Evolutionary conservation across 2,888 invertebrate genomes (phyloP), one percentile per base, ranked within the genome.

Genomic region (Acholoe squamosa): DNA sequence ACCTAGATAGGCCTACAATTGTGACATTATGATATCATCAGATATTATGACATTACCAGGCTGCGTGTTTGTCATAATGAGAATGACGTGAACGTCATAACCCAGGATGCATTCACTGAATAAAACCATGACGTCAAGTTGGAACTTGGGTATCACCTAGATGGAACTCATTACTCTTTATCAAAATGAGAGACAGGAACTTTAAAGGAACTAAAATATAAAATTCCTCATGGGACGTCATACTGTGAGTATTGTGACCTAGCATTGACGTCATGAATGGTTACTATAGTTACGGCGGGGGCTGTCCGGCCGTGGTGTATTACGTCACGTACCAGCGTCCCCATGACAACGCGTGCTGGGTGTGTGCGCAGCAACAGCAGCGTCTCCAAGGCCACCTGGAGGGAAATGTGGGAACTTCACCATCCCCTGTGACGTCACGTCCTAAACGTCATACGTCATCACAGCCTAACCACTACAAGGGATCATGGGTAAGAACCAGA

Each of bases 261-360:
- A 28, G 25, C 12, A 22, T 25, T 71, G 31, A 71, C 31, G 71
- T 25, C 43, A 28, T 71, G 25, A 71, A 28, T 28, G 71, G 71
- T n/a, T 67, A 67, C 67, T 67, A 67, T n/a, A 7, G 67, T n/a
- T n/a, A 25, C 71, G 0, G 25, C 71, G 71, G 31, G 14, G 71
- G 71, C 12, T 28, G 71, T 0, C 71, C 71, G 71, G 71, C 71
- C 25, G 3, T 71, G 71, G 71, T 71, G 71, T 71, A 71, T 28
- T 71, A 71, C 71, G 71, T 71, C 3, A 71, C 71, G 28, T 71
- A 71, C 25, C 71, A 28, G 1, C 25, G 28, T 28, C 71, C 71
- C 71, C 71, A 71, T 28, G 71, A 71, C 71, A 25, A 28, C 71
- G 71, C 71, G 12, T 71, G 71, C 28, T 71, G 71, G 71, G 71